A percentile compares a stretch with the other conserved stretches of the same genome.
Conservation (phyloP, 1,140 invertebrate genomes). For the Microplitis demolitor region DNA sequence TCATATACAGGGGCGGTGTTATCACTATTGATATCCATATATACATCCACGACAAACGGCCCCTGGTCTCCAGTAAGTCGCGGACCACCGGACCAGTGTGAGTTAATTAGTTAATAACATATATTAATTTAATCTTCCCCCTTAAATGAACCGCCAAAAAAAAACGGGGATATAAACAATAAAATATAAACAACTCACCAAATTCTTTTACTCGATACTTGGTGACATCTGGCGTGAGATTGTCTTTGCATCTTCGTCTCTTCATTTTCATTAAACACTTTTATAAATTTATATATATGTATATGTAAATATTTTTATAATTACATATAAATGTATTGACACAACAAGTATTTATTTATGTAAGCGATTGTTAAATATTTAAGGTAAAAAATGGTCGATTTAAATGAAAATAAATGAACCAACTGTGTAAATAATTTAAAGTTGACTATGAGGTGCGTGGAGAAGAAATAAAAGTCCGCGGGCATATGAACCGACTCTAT, state of each 20-base stretch:
- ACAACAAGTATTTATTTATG: no score
- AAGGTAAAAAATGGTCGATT: no score
- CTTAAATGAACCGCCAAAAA: neutral
- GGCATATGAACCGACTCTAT: no score
- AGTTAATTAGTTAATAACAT: slow-evolving; percentile 10
- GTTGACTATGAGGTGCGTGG: no score
- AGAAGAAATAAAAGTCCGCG: no score
- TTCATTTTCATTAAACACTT: slow-evolving; percentile 25
- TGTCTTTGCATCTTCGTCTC: slow-evolving; percentile 28
- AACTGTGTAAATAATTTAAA: no score
- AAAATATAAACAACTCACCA: slow-evolving; percentile 39
- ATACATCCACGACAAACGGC: slow-evolving; percentile 47
- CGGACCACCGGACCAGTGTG: slow-evolving; percentile 48
- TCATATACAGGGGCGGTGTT: slow-evolving; percentile 42
- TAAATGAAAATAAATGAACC: no score
- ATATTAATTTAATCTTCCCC: no score
- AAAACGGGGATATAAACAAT: neutral
- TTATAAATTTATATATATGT: neutral
- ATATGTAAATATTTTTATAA: neutral
- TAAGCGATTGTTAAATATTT: no score
- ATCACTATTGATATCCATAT: slow-evolving; percentile 55
- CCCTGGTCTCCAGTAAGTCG: slow-evolving; percentile 48
- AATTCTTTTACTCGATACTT: slow-evolving; percentile 38
- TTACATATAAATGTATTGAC: no score
- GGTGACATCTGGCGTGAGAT: slow-evolving; percentile 6